Conservation (phyloP, 2,113 vertebrate species). For the Nycticryphes semicollaris region DNA sequence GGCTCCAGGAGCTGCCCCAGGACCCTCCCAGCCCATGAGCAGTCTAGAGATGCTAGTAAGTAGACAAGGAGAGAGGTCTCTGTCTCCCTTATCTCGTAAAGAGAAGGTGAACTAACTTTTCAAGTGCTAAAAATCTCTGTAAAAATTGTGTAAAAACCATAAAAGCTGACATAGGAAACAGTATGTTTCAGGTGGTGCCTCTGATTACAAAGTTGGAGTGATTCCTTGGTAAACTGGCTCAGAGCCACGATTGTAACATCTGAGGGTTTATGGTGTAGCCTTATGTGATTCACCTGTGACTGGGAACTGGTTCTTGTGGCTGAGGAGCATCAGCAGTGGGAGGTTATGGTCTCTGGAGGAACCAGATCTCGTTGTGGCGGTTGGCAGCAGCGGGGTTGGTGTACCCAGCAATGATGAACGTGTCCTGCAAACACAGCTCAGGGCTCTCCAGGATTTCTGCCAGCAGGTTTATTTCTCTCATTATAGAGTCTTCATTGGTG, state of each 20-base stretch:
- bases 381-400: constrained; percentile 85
- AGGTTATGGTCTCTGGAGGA: constrained; percentile 78
- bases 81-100: neutral
- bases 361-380: constrained; percentile 89
- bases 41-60: neutral
- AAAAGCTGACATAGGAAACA: fast-evolving
- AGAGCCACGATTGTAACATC: neutral
- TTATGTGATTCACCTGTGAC: neutral
- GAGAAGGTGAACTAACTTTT: neutral
- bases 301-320: too few species aligned
- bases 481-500: constrained; percentile 84
- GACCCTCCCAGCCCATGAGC: neutral
- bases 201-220: neutral
- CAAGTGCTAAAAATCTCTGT: neutral
- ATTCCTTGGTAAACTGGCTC: neutral
- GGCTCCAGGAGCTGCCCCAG: neutral
- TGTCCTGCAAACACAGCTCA: constrained; percentile 69
- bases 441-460: constrained; percentile 79
- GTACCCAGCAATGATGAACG: constrained; percentile 87
- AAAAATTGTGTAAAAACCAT: neutral
- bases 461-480: constrained; percentile 78
- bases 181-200: neutral
- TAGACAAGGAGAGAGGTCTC: neutral
- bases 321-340: neutral
- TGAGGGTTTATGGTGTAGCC: neutral